Evolutionary conservation across 1,140 invertebrate genomes (phyloP).

Genomic region (Scaptomyza montana): DNA sequence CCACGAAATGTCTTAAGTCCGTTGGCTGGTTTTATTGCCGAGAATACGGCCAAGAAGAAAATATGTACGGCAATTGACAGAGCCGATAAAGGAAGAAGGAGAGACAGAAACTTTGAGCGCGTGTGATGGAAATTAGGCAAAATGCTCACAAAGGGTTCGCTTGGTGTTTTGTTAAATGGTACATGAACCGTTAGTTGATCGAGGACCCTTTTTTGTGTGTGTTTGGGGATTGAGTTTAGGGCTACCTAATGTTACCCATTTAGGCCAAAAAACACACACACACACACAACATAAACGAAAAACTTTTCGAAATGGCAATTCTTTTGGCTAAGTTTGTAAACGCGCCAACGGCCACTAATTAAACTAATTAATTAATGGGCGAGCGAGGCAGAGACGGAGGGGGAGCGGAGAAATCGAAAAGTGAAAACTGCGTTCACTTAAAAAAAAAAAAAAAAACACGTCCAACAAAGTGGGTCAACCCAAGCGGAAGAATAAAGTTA

Average conservation of each 20-base stretch:
- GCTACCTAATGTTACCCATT: slow-evolving; percentile 68
- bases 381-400: not conserved
- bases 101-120: slow-evolving; percentile 3
- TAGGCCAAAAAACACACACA: slow-evolving; percentile 2
- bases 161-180: slow-evolving; percentile 77
- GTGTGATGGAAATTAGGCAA: slow-evolving; percentile 64
- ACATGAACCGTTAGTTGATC: slow-evolving; percentile 70
- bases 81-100: not conserved
- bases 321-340: slow-evolving; percentile 36
- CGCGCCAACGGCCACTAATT: slow-evolving; percentile 52
- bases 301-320: slow-evolving; percentile 49
- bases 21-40: slow-evolving; percentile 70
- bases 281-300: not conserved
- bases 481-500: slow-evolving; percentile 29
- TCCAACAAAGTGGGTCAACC: slow-evolving; percentile 63
- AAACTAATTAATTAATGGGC: slow-evolving; percentile 69
- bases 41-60: slow-evolving; percentile 21
- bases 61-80: slow-evolving; percentile 43
- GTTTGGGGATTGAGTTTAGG: not conserved
- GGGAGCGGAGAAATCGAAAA: slow-evolving; percentile 9
- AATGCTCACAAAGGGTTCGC: slow-evolving; percentile 72
- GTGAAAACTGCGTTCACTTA: slow-evolving; percentile 39
- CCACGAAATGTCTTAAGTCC: slow-evolving; percentile 74
- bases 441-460: slow-evolving; percentile 7
- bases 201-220: slow-evolving; percentile 40